Conservation (phyloP, 2,797 vertebrate species). For the Mionectes olivaceus region DNA sequence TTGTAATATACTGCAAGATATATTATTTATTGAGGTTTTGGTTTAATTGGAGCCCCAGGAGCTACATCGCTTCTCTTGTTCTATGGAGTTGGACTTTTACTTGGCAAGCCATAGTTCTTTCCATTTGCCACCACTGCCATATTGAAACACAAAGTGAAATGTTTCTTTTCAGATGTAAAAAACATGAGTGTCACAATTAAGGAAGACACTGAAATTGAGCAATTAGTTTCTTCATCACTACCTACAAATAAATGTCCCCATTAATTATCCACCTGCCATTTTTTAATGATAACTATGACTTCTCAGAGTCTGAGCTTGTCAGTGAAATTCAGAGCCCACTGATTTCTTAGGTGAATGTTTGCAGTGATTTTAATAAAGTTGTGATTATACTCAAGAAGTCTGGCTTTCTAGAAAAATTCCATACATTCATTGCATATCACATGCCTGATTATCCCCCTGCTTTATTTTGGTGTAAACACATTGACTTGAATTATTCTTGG, state of each 20-base stretch:
- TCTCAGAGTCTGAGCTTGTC: not conserved
- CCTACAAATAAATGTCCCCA: not conserved
- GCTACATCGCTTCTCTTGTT: not conserved
- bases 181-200: rapidly evolving
- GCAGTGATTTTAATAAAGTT: not conserved
- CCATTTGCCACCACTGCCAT: not conserved
- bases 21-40: not conserved
- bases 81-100: not conserved
- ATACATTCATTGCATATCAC: not conserved
- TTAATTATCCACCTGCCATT: not conserved
- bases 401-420: not conserved
- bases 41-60: not conserved
- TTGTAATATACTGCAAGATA: not conserved
- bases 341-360: not conserved
- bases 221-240: not conserved
- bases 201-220: not conserved
- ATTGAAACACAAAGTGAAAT: not conserved
- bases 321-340: not conserved
- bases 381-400: not conserved
- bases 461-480: not conserved
- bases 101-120: not conserved
- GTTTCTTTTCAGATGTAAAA: not conserved
- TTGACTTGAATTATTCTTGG: not conserved
- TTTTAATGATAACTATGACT: not conserved
- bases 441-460: not conserved